Evolutionary conservation across 1,140 invertebrate species (phyloP), one percentile per base, ranked within the genome.

Genomic region (Rhyacophila brunnea): DNA sequence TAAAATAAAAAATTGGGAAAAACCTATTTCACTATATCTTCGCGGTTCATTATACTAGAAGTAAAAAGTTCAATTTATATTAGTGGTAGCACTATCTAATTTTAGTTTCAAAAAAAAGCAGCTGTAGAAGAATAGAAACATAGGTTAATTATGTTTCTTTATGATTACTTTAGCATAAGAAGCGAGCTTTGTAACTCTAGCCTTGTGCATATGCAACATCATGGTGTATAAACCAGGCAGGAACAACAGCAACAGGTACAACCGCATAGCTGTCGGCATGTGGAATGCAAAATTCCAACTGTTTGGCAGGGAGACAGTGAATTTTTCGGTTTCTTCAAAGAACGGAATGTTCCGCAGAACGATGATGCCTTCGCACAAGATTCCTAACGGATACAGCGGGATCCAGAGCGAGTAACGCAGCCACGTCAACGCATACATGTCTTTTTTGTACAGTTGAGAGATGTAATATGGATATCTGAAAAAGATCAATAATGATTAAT

Each of bases 331-430:
- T 70, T 95, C 90, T 64, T 94, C 90, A 74, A 95, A 92, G 67
- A 93, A 93, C 3, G 92, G 90, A 72, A 96, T 91, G 71, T 91
- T 87, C 61, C 87, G 80, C 9, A 92, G 74, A 28, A 92, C 81
- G 32, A 93, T 83, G 3, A 90, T 85, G 46, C 91, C 89, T 82
- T 98, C 95, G 69, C 89, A 90, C 1, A 95, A 62, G 67, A 96
- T 87, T 11, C 93, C 94, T 43, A 96, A 68, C 0, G 95, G 95
- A 74, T 96, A 97, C 0, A 97, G 77, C 0, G 90, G 86, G 56
- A 97, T 94, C 95, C 95, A 98, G 28, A 94, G 81, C 0, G 91
- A 91, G 69, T 97, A 97, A 19, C 95, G 81, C 0, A 96, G 73
- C 95, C 94, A 97, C 0, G 92, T 96, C n/a, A 97, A 70, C 13